phyloP scores from a whole-genome alignment of 1,140 invertebrate genomes.

The Pogonomyrmex barbatus region DNA sequence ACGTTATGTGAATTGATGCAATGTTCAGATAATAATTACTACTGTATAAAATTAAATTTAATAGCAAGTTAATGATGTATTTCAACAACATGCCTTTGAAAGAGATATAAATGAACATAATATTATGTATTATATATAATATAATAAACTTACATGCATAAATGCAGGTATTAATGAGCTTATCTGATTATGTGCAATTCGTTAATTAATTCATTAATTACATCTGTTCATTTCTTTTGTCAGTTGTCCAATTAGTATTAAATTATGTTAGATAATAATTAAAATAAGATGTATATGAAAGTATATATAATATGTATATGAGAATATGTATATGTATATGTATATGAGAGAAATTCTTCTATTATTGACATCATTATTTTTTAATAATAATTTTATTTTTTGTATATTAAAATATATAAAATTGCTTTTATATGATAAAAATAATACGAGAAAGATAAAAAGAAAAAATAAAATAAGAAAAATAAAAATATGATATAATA shows the following conservation, averaged over 20 bases:
- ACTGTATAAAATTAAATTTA: slow-evolving; percentile 27
- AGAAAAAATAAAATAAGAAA: neutral
- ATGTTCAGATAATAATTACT: slow-evolving; percentile 39
- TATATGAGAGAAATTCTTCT: slow-evolving; percentile 21
- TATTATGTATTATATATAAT: slow-evolving; percentile 27
- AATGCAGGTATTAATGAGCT: slow-evolving; percentile 14
- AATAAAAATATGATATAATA: neutral
- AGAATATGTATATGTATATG: too few relatives aligned
- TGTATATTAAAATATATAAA: neutral
- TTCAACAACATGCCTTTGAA: neutral
- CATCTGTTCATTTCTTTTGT: slow-evolving; percentile 32
- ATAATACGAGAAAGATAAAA: neutral
- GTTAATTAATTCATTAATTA: slow-evolving; percentile 54
- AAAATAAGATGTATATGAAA: too few relatives aligned
- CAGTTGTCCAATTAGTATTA: slow-evolving; percentile 31
- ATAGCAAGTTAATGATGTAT: slow-evolving; percentile 4
- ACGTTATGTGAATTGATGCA: slow-evolving; percentile 31
- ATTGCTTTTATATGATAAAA: neutral
- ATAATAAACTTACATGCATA: slow-evolving; percentile 1
- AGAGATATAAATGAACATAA: slow-evolving; percentile 20
- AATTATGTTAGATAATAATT: slow-evolving; percentile 29
- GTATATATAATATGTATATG: too few relatives aligned
- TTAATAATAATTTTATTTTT: neutral
- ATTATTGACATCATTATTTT: neutral
- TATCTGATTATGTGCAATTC: neutral